These are phyloP conservation scores for Acinonyx jubatus DNA, from an alignment of 2,113 vertebrate species.

Conservation along the genomic window DNA sequence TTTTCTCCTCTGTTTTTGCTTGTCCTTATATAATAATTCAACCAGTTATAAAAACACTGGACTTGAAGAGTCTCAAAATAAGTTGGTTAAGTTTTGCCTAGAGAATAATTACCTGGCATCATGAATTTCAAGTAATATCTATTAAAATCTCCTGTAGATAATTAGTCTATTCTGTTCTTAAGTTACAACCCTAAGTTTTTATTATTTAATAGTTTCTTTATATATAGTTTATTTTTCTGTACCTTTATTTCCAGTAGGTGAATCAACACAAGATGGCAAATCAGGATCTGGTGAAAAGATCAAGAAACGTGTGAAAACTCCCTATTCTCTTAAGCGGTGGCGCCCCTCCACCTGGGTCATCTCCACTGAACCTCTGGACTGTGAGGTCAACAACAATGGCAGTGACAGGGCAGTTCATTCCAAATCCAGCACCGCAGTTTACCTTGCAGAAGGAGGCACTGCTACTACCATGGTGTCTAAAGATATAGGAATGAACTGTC, in stretches of 20 bases:
- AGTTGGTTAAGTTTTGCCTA: slow-evolving; percentile 34
- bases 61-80: slow-evolving; percentile 3
- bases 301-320: slow-evolving; percentile 98
- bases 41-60: background rate
- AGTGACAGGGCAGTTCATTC: slow-evolving; percentile 85
- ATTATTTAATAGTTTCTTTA: slow-evolving; percentile 23
- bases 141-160: background rate
- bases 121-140: slow-evolving; percentile 37
- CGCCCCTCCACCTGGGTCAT: slow-evolving; percentile 98
- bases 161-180: background rate
- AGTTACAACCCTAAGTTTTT: background rate
- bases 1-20: slow-evolving; percentile 14
- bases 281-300: slow-evolving; percentile 96
- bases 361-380: slow-evolving; percentile 92
- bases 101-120: slow-evolving; percentile 7
- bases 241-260: slow-evolving; percentile 85
- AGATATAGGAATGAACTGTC: slow-evolving; percentile 89
- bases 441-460: slow-evolving; percentile 91
- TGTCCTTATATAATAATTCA: slow-evolving; percentile 13
- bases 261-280: slow-evolving; percentile 89
- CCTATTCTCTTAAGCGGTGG: slow-evolving; percentile 98
- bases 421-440: slow-evolving; percentile 96
- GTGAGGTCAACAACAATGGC: slow-evolving; percentile 90
- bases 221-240: slow-evolving; percentile 26
- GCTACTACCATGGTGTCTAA: slow-evolving; percentile 90